Percentiles rank a stretch among this genome's conserved stretches.
phyloP scores from a whole-genome alignment of 2,797 vertebrate species.

The Hydrolagus colliei region DNA sequence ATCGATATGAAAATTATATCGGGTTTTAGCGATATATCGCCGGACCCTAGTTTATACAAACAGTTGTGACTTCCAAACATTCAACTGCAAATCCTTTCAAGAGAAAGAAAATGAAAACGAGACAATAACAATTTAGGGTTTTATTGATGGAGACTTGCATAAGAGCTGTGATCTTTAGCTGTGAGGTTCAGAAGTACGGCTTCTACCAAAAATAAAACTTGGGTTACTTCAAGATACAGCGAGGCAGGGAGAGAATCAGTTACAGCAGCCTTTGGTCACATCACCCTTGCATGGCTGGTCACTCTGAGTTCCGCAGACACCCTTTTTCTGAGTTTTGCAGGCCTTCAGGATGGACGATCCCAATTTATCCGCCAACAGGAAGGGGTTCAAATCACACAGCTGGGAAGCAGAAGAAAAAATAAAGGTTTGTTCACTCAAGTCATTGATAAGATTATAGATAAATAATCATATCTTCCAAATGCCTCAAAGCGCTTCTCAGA shows the following conservation, averaged over 20 bases:
- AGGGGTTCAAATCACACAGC: slow-evolving; percentile 57
- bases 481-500: too few relatives aligned
- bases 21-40: too few relatives aligned
- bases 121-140: background rate
- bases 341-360: slow-evolving; percentile 29
- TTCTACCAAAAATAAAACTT: background rate
- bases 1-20: too few relatives aligned
- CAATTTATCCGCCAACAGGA: slow-evolving; percentile 42
- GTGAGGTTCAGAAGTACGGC: too few relatives aligned
- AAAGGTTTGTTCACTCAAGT: background rate
- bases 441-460: too few relatives aligned
- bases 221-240: background rate
- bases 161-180: background rate
- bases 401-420: slow-evolving; percentile 36
- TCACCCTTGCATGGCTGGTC: background rate
- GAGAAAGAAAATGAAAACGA: background rate
- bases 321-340: slow-evolving; percentile 5
- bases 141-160: background rate
- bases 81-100: background rate
- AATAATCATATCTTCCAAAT: too few relatives aligned
- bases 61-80: too few relatives aligned
- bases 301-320: background rate
- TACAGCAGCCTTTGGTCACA: background rate
- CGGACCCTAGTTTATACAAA: too few relatives aligned
- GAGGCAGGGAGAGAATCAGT: too few relatives aligned